A percentile compares a stretch with the other conserved stretches of the same genome.
phyloP scores from a whole-genome alignment of 2,888 invertebrate species.

The Volucella zonaria region DNA sequence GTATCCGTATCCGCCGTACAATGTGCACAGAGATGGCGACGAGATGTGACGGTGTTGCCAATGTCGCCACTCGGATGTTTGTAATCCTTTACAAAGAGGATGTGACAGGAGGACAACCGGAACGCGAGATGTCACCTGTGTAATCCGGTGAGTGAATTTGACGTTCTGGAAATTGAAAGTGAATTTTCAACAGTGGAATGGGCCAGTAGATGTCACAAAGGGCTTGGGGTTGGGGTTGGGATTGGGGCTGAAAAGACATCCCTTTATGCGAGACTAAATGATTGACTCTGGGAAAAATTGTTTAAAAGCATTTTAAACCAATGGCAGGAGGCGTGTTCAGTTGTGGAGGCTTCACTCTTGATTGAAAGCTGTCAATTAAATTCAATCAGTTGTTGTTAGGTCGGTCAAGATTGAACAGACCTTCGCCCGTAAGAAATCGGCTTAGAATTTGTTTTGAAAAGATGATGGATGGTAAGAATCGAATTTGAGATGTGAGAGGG shows the following conservation, averaged over 20 bases:
- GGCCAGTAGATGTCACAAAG: background rate
- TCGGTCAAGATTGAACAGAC: constrained; percentile 37
- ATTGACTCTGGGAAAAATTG: constrained; percentile 42
- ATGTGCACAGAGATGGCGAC: background rate
- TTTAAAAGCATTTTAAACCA: constrained; percentile 50
- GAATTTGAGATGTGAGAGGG: background rate
- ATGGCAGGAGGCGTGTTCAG: background rate
- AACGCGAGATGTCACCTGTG: constrained; percentile 53
- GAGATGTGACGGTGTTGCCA: constrained; percentile 55
- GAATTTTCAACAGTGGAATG: constrained; percentile 22
- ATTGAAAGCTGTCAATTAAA: constrained; percentile 45
- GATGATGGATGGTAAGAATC: background rate
- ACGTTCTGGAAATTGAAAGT: constrained; percentile 70
- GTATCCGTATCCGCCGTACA: background rate
- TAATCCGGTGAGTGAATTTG: constrained; percentile 52
- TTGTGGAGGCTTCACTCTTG: constrained; percentile 20
- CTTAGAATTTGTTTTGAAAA: constrained; percentile 9
- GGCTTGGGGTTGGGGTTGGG: too few relatives aligned
- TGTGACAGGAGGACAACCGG: constrained; percentile 44
- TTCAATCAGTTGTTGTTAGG: constrained; percentile 48
- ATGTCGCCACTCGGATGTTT: constrained; percentile 5
- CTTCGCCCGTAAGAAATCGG: constrained; percentile 55
- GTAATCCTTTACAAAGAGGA: constrained; percentile 15
- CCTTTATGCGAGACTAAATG: constrained; percentile 34
- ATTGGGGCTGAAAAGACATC: background rate